Percentiles rank a stretch among this genome's conserved stretches.
These are phyloP conservation scores for Zophobas morio DNA, from an alignment of 1,140 invertebrate genomes.

Conservation along the genomic window DNA sequence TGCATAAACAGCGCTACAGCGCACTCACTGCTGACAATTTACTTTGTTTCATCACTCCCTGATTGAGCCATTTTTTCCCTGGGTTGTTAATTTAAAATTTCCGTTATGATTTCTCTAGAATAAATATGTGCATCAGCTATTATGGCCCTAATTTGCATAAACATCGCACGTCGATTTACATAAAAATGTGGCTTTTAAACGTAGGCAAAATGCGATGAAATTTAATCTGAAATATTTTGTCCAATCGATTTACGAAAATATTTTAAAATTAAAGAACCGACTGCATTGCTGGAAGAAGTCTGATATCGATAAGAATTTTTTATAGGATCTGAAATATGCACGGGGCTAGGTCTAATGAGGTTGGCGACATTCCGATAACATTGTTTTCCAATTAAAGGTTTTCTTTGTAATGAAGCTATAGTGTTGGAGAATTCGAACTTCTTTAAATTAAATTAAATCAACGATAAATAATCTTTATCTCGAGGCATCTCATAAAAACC, in stretches of 20 bases:
- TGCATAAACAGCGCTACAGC: too few species aligned
- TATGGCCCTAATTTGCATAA: conserved; percentile 39
- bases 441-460: background rate
- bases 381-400: conserved; percentile 30
- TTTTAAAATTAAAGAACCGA: conserved; percentile 37
- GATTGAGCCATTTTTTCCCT: conserved; percentile 9
- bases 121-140: conserved; percentile 37
- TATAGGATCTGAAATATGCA: conserved; percentile 8
- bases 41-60: background rate
- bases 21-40: too few species aligned
- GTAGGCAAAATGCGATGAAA: conserved; percentile 33
- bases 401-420: conserved; percentile 29
- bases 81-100: conserved; percentile 27
- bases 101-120: conserved; percentile 42
- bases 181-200: conserved; percentile 45
- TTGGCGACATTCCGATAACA: background rate
- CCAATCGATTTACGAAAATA: conserved; percentile 32
- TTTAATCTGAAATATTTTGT: conserved; percentile 41
- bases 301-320: conserved; percentile 22
- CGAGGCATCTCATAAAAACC: background rate
- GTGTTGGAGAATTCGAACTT: background rate
- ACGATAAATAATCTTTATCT: conserved; percentile 9
- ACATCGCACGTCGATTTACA: conserved; percentile 42
- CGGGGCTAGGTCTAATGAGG: conserved; percentile 9
- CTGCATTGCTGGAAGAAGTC: conserved; percentile 23